These are phyloP conservation scores for Chymomyza costata DNA, from an alignment of 1,140 invertebrate species.

Conservation along the genomic window DNA sequence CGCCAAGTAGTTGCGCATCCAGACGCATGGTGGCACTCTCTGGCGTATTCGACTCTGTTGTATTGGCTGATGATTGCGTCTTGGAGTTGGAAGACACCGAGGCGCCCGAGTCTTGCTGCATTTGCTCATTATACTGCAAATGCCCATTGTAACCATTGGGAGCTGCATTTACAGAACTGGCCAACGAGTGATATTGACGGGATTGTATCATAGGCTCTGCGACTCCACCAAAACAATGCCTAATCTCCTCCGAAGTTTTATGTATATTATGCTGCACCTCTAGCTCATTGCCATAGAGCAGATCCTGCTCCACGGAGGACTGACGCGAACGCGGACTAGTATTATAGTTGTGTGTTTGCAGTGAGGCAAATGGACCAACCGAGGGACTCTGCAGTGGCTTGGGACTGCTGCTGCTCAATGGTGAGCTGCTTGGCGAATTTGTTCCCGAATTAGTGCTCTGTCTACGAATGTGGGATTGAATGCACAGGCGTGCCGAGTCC, in stretches of 20 bases:
- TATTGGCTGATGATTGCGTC: slow-evolving; percentile 74
- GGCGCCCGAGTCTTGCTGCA: slow-evolving; percentile 63
- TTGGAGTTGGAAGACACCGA: slow-evolving; percentile 71
- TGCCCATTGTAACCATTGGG: slow-evolving; percentile 78
- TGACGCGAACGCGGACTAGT: slow-evolving; percentile 74
- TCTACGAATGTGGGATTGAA: slow-evolving; percentile 87
- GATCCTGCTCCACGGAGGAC: slow-evolving; percentile 76
- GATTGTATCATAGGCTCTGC: slow-evolving; percentile 78
- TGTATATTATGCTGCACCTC: slow-evolving; percentile 91
- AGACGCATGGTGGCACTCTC: slow-evolving; percentile 73
- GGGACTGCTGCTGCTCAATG: slow-evolving; percentile 71
- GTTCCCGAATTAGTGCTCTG: slow-evolving; percentile 78
- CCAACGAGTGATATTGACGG: slow-evolving; percentile 83
- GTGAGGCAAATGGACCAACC: slow-evolving; percentile 64
- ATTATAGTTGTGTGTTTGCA: slow-evolving; percentile 60
- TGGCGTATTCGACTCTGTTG: slow-evolving; percentile 74
- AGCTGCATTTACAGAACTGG: slow-evolving; percentile 26
- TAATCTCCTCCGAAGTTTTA: slow-evolving; percentile 94
- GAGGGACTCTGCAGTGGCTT: slow-evolving; percentile 73
- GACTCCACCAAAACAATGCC: slow-evolving; percentile 80
- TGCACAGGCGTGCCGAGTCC: slow-evolving; percentile 87
- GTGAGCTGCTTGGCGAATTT: slow-evolving; percentile 70
- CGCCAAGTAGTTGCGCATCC: slow-evolving; percentile 40
- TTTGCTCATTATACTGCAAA: slow-evolving; percentile 45
- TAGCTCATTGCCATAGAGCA: slow-evolving; percentile 85